Evolutionary conservation across 2,113 vertebrate species (phyloP).

Genomic region (Coracopsis vasa): DNA sequence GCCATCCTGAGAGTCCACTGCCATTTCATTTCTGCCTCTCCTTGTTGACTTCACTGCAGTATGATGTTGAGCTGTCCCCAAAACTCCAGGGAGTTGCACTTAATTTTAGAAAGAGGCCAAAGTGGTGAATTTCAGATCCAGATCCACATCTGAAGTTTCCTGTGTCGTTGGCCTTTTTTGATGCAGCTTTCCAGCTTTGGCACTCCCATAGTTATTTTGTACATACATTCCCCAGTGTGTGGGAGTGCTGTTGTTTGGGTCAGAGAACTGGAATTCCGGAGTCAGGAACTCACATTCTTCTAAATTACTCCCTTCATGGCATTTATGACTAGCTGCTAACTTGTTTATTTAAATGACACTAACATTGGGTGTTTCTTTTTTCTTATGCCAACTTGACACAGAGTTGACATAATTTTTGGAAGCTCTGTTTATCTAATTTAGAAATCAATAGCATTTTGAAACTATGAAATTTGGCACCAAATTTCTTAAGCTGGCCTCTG

Average conservation of each 20-base stretch:
- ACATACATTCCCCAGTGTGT: conserved; percentile 15
- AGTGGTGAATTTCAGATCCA: neutral
- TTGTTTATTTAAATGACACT: conserved; percentile 43
- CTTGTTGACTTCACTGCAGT: neutral
- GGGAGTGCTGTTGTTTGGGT: conserved; percentile 59
- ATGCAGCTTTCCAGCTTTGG: conserved; percentile 6
- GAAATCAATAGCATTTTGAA: conserved; percentile 11
- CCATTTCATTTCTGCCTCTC: neutral
- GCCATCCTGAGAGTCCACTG: neutral
- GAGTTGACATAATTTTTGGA: conserved; percentile 42
- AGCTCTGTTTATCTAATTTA: conserved; percentile 4
- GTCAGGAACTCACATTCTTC: conserved; percentile 31
- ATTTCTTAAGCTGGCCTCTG: neutral
- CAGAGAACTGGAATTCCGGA: conserved; percentile 52
- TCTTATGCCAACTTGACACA: conserved; percentile 33
- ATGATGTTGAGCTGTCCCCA: neutral
- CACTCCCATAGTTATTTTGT: neutral
- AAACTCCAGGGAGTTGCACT: neutral
- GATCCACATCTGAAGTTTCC: conserved; percentile 16
- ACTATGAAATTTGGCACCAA: neutral
- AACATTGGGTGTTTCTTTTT: conserved; percentile 39
- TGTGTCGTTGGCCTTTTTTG: neutral
- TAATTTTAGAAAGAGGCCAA: neutral
- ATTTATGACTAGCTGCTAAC: conserved; percentile 18
- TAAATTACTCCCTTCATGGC: conserved; percentile 16